Conservation (phyloP, 2,797 vertebrate species). For the Catharus ustulatus region DNA sequence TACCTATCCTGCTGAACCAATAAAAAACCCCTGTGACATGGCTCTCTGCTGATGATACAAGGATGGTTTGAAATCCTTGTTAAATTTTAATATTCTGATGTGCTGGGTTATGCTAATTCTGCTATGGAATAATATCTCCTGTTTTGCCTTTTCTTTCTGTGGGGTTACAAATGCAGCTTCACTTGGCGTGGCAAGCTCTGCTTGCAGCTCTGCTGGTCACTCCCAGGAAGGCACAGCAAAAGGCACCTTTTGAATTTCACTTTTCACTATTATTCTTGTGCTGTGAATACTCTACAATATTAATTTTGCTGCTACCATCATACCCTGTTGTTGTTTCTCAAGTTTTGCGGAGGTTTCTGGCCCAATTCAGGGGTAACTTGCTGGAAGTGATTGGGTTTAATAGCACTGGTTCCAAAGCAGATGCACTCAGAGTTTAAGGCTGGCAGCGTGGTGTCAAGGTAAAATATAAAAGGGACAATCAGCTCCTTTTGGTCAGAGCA, state of each 20-base stretch:
- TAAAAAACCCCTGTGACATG: slow-evolving; percentile 77
- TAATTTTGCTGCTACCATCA: background rate
- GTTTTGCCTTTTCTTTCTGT: slow-evolving; percentile 54
- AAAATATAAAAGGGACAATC: background rate
- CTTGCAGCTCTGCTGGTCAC: slow-evolving; percentile 25
- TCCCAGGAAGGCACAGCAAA: background rate
- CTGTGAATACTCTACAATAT: background rate
- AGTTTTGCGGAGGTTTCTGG: background rate
- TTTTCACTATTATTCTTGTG: background rate
- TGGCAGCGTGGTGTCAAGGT: accelerated
- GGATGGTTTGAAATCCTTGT: slow-evolving; percentile 77
- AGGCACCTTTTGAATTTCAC: background rate
- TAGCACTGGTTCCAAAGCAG: background rate
- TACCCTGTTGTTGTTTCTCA: background rate
- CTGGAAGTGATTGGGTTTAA: background rate
- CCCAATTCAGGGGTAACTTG: background rate
- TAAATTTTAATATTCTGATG: slow-evolving; percentile 83
- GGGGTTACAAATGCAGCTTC: slow-evolving; percentile 55
- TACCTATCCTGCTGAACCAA: slow-evolving; percentile 77
- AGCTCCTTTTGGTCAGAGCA: background rate
- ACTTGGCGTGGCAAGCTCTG: slow-evolving; percentile 22
- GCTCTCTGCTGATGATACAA: slow-evolving; percentile 68
- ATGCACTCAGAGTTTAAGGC: background rate
- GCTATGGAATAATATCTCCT: slow-evolving; percentile 70
- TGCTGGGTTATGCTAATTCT: slow-evolving; percentile 80